A percentile compares a stretch with the other conserved stretches of the same genome.
These are phyloP conservation scores for Eueides isabella DNA, from an alignment of 1,140 invertebrate genomes.

Conservation along the genomic window DNA sequence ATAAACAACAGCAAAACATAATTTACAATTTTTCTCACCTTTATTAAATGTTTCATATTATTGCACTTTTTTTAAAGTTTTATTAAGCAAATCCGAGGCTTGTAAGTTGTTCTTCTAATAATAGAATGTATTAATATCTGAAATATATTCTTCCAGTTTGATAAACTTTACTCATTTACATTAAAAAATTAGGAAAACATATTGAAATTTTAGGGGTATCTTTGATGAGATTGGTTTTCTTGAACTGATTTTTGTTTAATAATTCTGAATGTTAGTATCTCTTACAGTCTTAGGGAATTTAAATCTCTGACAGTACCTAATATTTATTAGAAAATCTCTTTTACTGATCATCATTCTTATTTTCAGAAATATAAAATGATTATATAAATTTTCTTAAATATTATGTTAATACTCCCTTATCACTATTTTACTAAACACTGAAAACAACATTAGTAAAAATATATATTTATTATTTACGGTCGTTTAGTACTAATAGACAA, in stretches of 20 bases:
- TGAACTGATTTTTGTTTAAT: neutral
- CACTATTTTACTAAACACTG: neutral
- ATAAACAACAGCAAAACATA: neutral
- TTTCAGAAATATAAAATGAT: neutral
- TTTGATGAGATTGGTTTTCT: neutral
- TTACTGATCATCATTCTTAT: too few species aligned
- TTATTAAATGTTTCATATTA: conserved; percentile 9
- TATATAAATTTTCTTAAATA: neutral
- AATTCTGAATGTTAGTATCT: too few species aligned
- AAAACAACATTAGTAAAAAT: neutral
- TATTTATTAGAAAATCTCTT: too few species aligned
- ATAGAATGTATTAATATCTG: neutral
- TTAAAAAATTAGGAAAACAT: neutral
- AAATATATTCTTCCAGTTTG: neutral
- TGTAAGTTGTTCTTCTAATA: conserved; percentile 1
- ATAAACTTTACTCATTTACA: neutral
- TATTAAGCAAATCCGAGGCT: neutral
- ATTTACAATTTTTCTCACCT: conserved; percentile 1
- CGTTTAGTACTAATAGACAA: neutral
- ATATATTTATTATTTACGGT: neutral
- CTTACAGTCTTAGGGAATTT: too few species aligned
- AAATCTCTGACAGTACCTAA: too few species aligned
- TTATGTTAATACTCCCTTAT: conserved; percentile 3
- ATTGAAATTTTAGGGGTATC: neutral
- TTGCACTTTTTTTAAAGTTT: conserved; percentile 9